Evolutionary conservation across 1,140 invertebrate species (phyloP).

Genomic region (Schmidtea mediterranea): DNA sequence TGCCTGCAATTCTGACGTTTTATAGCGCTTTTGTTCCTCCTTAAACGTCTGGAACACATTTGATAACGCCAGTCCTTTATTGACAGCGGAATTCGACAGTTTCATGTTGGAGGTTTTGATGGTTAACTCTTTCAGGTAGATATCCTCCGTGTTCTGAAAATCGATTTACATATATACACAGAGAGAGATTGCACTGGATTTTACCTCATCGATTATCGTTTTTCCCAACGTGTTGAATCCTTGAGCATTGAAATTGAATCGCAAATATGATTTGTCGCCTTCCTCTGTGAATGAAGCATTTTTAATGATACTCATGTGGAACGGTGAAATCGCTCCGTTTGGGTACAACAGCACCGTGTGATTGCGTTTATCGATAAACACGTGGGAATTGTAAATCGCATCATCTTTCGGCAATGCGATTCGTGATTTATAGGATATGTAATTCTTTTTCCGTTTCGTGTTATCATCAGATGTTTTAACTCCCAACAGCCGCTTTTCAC

Average conservation of each 20-base stretch:
- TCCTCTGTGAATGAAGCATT: constrained; percentile 92
- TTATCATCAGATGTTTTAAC: constrained; percentile 38
- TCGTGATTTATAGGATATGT: constrained; percentile 68
- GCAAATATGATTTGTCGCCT: constrained; percentile 89
- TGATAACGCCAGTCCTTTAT: constrained; percentile 77
- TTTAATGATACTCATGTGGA: constrained; percentile 94
- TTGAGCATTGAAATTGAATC: constrained; percentile 66
- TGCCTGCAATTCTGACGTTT: constrained; percentile 87
- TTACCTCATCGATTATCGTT: neutral
- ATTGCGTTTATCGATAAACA: constrained; percentile 86
- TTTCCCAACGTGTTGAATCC: neutral
- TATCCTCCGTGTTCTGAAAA: constrained; percentile 73
- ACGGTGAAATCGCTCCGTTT: constrained; percentile 76
- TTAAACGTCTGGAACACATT: constrained; percentile 89
- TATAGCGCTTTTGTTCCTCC: constrained; percentile 94
- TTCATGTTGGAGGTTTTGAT: constrained; percentile 89
- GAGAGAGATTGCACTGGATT: constrained; percentile 10
- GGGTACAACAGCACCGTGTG: constrained; percentile 87
- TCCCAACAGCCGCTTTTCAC: constrained; percentile 24
- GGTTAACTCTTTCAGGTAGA: constrained; percentile 96
- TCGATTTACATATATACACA: constrained; percentile 60
- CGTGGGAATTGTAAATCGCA: constrained; percentile 69
- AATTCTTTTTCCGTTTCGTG: constrained; percentile 37
- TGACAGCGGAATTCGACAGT: constrained; percentile 75
- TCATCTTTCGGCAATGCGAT: constrained; percentile 68